Evolutionary conservation across 2,113 vertebrate species (phyloP), one percentile per base, ranked within the genome.

Genomic region (Glaucomys volans): DNA sequence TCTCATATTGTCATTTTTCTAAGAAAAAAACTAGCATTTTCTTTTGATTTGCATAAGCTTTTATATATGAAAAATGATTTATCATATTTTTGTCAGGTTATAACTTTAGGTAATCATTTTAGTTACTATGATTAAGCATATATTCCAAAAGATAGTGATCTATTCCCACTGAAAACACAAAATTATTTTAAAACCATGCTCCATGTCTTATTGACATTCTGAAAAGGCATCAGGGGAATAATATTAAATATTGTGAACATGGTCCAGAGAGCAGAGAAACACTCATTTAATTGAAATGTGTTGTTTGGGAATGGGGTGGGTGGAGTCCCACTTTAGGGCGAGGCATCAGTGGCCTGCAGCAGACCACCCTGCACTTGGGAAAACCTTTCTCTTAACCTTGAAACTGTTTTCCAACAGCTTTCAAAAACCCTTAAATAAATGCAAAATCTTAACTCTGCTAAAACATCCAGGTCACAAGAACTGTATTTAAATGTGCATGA

Each of bases 401-500:
- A 57, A 69, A 42, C 35, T 44, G 35, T 22, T 75, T 93, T 71
- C 54, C 74, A 88, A 35, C 57, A 62, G 79, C 12, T 3, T 84
- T 76, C 57, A 94, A 69, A 86, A 62, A n/a, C 50, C 77, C 7
- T 87, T 62, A 50, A 50, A 86, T n/a, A 91, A 84, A 75, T 71
- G 84, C 32, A 90, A 93, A 84, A 81, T 54, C 8, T 89, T 89
- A 83, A 40, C 26, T 22, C 52, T 72, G 11, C n/a, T 91, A 69
- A 81, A 89, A 87, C 85, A 72, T 76, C 30, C 82, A 77, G 18
- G 67, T 88, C 37, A 35, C 4, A 14, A 40, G 90, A 77, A 54
- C 12, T 66, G 9, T 30, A 82, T 42, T 82, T 81, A 85, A 95
- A 85, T 75, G 2, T 69, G 32, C 30, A 40, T 47, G 62, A 66